Conservation (phyloP, 2,113 vertebrate genomes). For the Pelecanoides urinatrix region DNA sequence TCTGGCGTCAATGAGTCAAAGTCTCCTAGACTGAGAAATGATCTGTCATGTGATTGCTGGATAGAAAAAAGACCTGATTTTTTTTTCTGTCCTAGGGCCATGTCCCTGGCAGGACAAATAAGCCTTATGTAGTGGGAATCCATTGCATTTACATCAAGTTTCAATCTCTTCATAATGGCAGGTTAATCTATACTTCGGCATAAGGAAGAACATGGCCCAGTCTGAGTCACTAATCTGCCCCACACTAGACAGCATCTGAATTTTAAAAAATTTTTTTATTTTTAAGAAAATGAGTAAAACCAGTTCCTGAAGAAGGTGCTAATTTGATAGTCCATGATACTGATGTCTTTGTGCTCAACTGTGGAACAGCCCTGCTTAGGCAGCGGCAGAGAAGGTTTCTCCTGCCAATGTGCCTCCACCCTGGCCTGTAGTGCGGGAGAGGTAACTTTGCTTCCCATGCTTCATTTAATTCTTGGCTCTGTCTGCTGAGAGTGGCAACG, state of each 20-base stretch:
- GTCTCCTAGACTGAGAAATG: neutral
- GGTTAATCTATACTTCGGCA: neutral
- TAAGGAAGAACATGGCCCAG: neutral
- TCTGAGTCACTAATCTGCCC: neutral
- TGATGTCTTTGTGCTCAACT: neutral
- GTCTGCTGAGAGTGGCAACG: neutral
- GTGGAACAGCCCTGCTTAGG: neutral
- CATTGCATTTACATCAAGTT: neutral
- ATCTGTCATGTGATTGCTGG: neutral
- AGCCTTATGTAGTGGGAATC: neutral
- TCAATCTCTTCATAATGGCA: neutral
- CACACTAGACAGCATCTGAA: neutral
- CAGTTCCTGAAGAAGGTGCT: neutral
- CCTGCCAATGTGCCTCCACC: neutral
- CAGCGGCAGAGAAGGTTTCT: neutral
- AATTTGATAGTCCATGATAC: neutral
- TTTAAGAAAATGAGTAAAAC: neutral
- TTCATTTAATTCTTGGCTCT: conserved; percentile 38
- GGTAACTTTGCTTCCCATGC: neutral
- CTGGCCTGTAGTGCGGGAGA: neutral
- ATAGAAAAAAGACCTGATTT: neutral
- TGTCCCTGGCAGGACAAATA: neutral
- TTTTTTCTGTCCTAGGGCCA: neutral
- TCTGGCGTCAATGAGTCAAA: neutral
- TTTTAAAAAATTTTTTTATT: neutral